Base-by-base conservation (phyloP, 92 coral and sea anemone species). In the Heliopora coerulea region DNA sequence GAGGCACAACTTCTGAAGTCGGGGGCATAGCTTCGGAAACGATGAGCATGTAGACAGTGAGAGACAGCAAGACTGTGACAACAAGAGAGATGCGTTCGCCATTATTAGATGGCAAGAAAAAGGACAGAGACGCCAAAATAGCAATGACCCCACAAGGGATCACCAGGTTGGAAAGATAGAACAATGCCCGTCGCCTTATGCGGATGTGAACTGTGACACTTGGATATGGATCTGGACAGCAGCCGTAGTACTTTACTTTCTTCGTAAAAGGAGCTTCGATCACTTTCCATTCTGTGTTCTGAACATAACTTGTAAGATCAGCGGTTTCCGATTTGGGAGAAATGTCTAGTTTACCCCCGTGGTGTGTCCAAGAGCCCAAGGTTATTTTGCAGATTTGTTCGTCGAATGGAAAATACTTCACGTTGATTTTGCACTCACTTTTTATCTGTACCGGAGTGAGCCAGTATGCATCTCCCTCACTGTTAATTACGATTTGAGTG, bases 341-440 rank as follows among this genome's bases (percentile, higher is more conserved):
- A 31, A 93, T 80, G 65, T 90, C 91, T 34, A 93, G 59, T 10
- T 64, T 65, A 46, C 68, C 79, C n/a, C 93, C 88, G 17, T 90
- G 85, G 83, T 88, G 90, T 1, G 98, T 86, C 98, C 98, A 93
- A 15, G 98, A 93, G 35, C 98, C 98, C 54, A 93, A 87, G 17
- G 76, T 83, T n/a, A 93, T 80, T 19, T 74, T 62, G 39, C 98
- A 93, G 39, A 72, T 84, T 61, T 93, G 98, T 30, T 84, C 85
- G 68, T 93, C 98, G 54, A 93, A 93, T 17, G 98, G 98, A 59
- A 93, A 93, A 75, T 49, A 81, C 17, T 86, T 87, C 78, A 93
- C 89, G 72, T 93, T 91, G 72, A 93, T 93, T 75, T 93, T 79
- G 65, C 98, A 93, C 40, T 90, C 89, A 78, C 96, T 93, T 79